Evolutionary conservation across 92 coral and sea anemone species (phyloP).

Genomic region (Galaxea fascicularis): DNA sequence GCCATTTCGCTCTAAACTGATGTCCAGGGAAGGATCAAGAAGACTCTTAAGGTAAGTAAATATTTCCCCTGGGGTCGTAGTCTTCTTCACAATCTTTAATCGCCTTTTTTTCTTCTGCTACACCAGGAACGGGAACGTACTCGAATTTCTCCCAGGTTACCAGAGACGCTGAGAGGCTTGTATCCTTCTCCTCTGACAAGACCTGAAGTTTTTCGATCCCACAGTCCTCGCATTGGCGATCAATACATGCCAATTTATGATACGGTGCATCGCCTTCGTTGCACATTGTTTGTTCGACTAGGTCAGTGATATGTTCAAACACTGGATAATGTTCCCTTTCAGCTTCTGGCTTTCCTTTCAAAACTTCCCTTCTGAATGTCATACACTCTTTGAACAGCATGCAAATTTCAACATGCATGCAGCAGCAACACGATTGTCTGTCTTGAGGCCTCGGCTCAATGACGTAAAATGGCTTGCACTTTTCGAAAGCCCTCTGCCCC

Average conservation of each 20-base stretch:
- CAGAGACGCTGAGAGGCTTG: background rate
- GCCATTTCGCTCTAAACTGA: background rate
- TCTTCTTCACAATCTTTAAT: no score
- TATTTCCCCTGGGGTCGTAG: no score
- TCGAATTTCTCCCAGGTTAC: no score
- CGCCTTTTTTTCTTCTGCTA: no score
- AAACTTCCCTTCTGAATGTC: slow-evolving; percentile 27
- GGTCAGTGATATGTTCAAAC: slow-evolving; percentile 40
- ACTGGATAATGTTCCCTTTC: slow-evolving; percentile 12
- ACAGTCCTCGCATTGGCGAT: slow-evolving; percentile 53
- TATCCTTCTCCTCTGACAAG: slow-evolving; percentile 33
- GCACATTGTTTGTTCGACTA: slow-evolving; percentile 49
- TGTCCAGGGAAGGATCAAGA: background rate
- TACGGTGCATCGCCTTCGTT: slow-evolving; percentile 23
- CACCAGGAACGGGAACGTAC: no score
- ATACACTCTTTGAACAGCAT: slow-evolving; percentile 51
- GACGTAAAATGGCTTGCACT: slow-evolving; percentile 64
- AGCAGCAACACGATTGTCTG: slow-evolving; percentile 67
- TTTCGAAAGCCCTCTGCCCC: slow-evolving; percentile 66
- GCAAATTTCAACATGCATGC: slow-evolving; percentile 51
- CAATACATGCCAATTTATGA: slow-evolving; percentile 46
- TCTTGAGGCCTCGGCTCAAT: slow-evolving; percentile 35
- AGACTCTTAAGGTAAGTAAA: background rate
- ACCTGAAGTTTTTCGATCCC: slow-evolving; percentile 33
- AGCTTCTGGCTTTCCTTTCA: background rate